Base-by-base conservation (phyloP, 2,113 vertebrate species). In the Chaetops frenatus region DNA sequence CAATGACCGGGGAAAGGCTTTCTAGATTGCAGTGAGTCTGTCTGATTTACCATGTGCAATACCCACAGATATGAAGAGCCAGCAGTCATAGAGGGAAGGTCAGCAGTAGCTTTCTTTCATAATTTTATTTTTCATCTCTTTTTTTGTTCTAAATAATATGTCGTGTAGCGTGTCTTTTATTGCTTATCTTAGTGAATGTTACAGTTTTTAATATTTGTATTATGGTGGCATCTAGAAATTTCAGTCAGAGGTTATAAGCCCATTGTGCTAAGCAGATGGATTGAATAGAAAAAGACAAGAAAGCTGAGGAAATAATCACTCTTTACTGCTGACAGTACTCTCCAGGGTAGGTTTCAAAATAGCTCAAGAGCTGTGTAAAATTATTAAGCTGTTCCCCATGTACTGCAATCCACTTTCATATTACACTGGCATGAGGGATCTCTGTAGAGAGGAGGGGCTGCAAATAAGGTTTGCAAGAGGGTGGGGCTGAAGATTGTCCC, bases 271-370 rank as follows among this genome's bases (percentile, higher is more conserved):
- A 95, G 76, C 90, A 81, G 87, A 88, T 67, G 69, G 67, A 78
- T 83, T 51, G 82, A 74, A 88, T 54, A 86, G 87, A 88, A 85
- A 90, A 93, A 93, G 82, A 90, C 74, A 88, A 90, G 93, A 95
- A 90, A 94, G 76, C 90, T 73, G 67, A 96, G 92, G 88, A 92
- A 94, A 97, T 94, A 90, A 93, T 97, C 82, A 86, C 44, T 93
- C 84, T 85, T 47, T 88, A 11, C 82, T 93, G 92, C 94, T 96
- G 82, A 90, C 92, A 83, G 85, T 78, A 81, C 67, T 95, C 92
- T 96, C 87, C 76, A 74, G 95, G 95, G 93, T 83, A 88, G 74
- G 80, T 96, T 95, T 96, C 88, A 92, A 95, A 97, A 96, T 96
- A 97, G 91, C 89, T 95, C 93, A 80, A 88, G 85, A 93, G 67